phyloP scores from a whole-genome alignment of 2,888 invertebrate genomes.

The Apotomis turbidana region DNA sequence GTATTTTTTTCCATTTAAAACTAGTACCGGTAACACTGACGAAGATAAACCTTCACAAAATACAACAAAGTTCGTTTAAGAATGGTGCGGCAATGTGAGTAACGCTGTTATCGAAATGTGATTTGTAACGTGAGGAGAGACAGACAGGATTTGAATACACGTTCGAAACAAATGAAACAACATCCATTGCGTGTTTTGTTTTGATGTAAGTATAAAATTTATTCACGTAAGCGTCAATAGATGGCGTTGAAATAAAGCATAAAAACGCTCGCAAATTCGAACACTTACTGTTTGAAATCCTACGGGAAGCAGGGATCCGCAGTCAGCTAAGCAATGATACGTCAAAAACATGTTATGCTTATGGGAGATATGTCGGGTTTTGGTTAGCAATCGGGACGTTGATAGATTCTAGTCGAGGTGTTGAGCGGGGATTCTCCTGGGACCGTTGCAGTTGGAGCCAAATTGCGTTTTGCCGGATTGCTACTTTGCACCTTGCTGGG shows the following conservation, averaged over 20 bases:
- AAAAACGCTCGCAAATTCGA: conserved; percentile 44
- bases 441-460: conserved; percentile 29
- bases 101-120: conserved; percentile 45
- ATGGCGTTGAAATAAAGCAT: neutral
- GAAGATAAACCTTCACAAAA: neutral
- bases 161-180: conserved; percentile 34
- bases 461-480: conserved; percentile 30
- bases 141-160: conserved; percentile 45
- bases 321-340: conserved; percentile 78
- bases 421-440: conserved; percentile 46
- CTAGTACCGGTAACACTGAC: fast-evolving
- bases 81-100: conserved; percentile 11
- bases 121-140: conserved; percentile 46
- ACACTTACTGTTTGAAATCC: conserved; percentile 59
- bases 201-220: neutral
- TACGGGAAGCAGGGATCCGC: conserved; percentile 64
- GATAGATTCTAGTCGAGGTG: conserved; percentile 68
- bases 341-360: conserved; percentile 80
- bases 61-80: conserved; percentile 27
- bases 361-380: conserved; percentile 73
- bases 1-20: conserved; percentile 44
- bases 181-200: conserved; percentile 47
- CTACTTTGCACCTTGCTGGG: conserved; percentile 17
- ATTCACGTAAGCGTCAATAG: neutral
- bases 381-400: conserved; percentile 62